A percentile compares a stretch with the other conserved stretches of the same genome.
These are phyloP conservation scores for Patella ulyssiponensis DNA, from an alignment of 2,888 invertebrate genomes.

Conservation along the genomic window DNA sequence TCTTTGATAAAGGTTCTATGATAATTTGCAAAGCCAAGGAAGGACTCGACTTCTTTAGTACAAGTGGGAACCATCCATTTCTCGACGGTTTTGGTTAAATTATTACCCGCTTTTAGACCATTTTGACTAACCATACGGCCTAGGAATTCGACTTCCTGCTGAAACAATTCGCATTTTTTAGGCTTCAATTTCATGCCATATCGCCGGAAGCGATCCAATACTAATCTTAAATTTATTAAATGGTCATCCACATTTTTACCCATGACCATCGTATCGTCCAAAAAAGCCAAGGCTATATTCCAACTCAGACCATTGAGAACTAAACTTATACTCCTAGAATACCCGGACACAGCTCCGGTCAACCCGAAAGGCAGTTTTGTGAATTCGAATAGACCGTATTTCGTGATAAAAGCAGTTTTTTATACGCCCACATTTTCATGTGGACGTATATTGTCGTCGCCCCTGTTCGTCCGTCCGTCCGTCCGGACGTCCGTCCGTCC, in stretches of 20 bases:
- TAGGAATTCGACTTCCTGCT: background rate
- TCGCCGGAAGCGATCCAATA: background rate
- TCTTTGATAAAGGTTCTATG: background rate
- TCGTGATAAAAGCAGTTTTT: slow-evolving; percentile 24
- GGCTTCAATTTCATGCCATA: no score
- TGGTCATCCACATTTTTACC: slow-evolving; percentile 11
- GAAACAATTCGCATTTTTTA: background rate
- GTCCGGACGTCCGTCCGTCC: no score
- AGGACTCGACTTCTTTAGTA: no score
- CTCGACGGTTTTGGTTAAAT: no score
- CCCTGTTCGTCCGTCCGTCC: no score
- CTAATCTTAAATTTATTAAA: slow-evolving; percentile 7
- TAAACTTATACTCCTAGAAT: background rate
- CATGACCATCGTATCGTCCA: slow-evolving; percentile 15
- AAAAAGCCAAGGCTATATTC: slow-evolving; percentile 11
- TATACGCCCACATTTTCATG: no score
- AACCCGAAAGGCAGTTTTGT: background rate
- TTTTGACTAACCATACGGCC: slow-evolving; percentile 9
- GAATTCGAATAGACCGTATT: slow-evolving; percentile 19
- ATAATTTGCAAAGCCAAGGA: background rate
- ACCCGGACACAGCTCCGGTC: no score
- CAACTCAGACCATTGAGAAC: background rate
- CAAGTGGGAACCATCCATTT: no score
- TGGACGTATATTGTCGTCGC: no score
- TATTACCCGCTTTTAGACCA: background rate